Base-by-base conservation (phyloP, 1,140 invertebrate genomes). In the Lucilia cuprina region DNA sequence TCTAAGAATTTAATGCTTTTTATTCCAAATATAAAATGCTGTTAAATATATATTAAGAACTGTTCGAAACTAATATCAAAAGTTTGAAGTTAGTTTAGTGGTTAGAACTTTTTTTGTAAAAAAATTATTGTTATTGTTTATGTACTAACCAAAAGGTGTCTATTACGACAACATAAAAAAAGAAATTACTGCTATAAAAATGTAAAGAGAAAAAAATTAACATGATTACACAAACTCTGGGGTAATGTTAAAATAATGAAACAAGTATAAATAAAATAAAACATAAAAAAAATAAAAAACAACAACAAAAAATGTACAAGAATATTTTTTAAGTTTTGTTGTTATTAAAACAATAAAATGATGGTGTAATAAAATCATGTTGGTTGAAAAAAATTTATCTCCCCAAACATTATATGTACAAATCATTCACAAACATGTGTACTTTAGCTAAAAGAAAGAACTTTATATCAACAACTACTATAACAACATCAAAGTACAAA, bases 351-450 rank as follows among this genome's bases (percentile, higher is more conserved):
- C 21, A 70, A 70, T 21, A 70, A 21, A 70, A 70, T 70, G 65
- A 70, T 70, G 65, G 65, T 70, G 65, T 70, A 70, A 70, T 70
- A 70, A 70, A 21, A 70, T 70, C 65, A 70, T 70, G 65, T 70
- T 21, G 65, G 19, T 25, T 9, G 4, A 25, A 12, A 25, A 70
- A 21, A 70, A 17, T 60, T 60, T 60, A 60, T 60, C 55, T 60
- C 55, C 55, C 55, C 55, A n/a, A 30, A 30, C 25, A 30, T 30
- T 30, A 30, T 30, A 30, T 30, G 25, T 30, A 30, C 25, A 30
- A 14, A n/a, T n/a, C 55, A 60, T 17, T 17, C 55, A 14, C n/a
- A 60, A 60, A 60, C 55, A 60, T 60, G n/a, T 7, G 14, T 60
- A 60, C 25, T 30, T 30, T n/a, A 14, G 14, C 7, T 70, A 70